Evolutionary conservation across 2,113 vertebrate species (phyloP).

Genomic region (Neolamprologus kungweensis): DNA sequence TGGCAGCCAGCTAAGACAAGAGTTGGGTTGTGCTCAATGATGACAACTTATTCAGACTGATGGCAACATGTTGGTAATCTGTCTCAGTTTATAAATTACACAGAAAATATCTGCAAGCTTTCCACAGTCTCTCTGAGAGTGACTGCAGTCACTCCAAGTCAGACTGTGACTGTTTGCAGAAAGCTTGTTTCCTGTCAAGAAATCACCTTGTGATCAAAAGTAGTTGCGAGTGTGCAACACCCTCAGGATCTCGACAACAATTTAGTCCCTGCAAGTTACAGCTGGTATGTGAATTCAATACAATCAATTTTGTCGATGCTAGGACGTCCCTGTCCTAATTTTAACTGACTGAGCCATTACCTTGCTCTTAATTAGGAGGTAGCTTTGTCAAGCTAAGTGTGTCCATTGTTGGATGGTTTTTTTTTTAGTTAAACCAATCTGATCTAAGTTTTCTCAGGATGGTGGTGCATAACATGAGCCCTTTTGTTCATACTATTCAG

Average conservation of each 20-base stretch:
- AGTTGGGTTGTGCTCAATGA: background rate
- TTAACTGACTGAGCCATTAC: background rate
- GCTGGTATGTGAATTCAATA: background rate
- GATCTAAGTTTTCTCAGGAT: background rate
- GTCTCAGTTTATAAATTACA: background rate
- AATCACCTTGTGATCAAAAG: background rate
- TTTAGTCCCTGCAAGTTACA: background rate
- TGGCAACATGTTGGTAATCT: background rate
- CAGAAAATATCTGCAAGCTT: background rate
- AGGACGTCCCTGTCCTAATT: background rate
- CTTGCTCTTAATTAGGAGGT: background rate
- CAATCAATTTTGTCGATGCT: background rate
- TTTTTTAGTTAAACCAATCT: background rate
- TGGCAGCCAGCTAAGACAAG: background rate
- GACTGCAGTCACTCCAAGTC: background rate
- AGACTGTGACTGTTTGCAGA: background rate
- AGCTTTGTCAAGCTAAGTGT: background rate
- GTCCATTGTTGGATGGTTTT: background rate
- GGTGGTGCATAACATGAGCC: background rate
- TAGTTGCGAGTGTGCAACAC: background rate
- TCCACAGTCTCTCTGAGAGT: background rate
- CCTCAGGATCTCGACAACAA: background rate
- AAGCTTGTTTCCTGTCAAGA: background rate
- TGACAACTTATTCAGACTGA: background rate
- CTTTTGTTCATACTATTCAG: background rate